Conservation (phyloP, 2,113 vertebrate genomes). For the Dipodomys stephensi region DNA sequence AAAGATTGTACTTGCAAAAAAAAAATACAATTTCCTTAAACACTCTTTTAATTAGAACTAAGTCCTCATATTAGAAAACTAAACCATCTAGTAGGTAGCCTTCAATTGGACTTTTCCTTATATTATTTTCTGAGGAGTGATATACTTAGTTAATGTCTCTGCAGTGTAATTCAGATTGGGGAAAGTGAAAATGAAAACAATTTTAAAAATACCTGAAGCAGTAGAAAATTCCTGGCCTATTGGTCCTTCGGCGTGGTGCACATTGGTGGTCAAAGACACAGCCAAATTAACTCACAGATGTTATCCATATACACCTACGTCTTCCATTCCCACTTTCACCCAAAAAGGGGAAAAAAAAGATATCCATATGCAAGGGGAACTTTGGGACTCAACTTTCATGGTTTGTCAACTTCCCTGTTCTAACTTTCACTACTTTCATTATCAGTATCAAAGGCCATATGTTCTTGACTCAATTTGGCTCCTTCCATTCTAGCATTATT, state of each 20-base stretch:
- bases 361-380: conserved; percentile 63
- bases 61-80: not conserved
- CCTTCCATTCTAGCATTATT: conserved; percentile 68
- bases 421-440: conserved; percentile 82
- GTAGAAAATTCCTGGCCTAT: conserved; percentile 85
- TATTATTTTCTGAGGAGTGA: not conserved
- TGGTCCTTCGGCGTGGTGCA: conserved; percentile 65
- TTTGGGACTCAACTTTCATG: conserved; percentile 64
- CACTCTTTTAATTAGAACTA: conserved; percentile 8
- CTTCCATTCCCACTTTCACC: conserved; percentile 70
- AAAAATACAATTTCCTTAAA: not conserved
- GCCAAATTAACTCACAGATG: conserved; percentile 71
- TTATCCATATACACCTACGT: conserved; percentile 63
- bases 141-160: conserved; percentile 20
- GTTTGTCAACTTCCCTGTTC: conserved; percentile 80
- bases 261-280: conserved; percentile 72
- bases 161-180: conserved; percentile 58
- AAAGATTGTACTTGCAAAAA: conserved; percentile 51
- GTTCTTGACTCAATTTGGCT: conserved; percentile 73
- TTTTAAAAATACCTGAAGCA: conserved; percentile 80
- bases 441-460: conserved; percentile 57
- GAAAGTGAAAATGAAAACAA: conserved; percentile 84
- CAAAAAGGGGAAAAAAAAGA: conserved; percentile 62
- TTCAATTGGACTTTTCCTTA: conserved; percentile 52
- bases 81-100: not conserved